phyloP scores from a whole-genome alignment of 2,113 vertebrate species.

The Cromileptes altivelis region DNA sequence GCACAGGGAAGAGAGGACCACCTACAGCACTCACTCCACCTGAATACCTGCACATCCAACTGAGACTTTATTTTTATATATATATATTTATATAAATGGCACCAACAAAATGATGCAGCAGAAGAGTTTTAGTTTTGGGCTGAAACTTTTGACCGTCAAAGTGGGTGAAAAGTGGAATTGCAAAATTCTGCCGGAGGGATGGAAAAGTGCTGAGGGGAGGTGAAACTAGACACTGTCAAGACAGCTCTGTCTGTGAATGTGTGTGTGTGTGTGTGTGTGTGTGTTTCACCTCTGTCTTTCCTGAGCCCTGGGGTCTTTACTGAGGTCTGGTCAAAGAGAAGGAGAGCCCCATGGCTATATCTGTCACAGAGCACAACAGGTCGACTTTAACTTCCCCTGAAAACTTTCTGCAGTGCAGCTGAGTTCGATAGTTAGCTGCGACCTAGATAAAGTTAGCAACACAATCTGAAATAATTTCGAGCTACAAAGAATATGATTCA shows the following conservation, averaged over 20 bases:
- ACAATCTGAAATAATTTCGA: neutral
- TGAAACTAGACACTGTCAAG: conserved; percentile 79
- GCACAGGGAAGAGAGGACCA: conserved; percentile 8
- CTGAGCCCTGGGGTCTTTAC: conserved; percentile 75
- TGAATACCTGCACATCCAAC: conserved; percentile 6
- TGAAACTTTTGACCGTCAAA: conserved; percentile 73
- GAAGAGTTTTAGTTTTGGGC: conserved; percentile 62
- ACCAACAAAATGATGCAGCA: conserved; percentile 56
- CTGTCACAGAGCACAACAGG: conserved; percentile 72
- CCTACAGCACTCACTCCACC: conserved; percentile 23
- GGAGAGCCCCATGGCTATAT: conserved; percentile 76
- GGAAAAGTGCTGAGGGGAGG: conserved; percentile 81
- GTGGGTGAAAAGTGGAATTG: conserved; percentile 72
- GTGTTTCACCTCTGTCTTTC: conserved; percentile 64
- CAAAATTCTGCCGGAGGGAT: conserved; percentile 76
- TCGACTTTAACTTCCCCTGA: conserved; percentile 55
- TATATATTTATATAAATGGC: neutral
- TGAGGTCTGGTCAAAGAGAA: conserved; percentile 67
- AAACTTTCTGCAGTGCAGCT: conserved; percentile 55
- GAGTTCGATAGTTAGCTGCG: conserved; percentile 44
- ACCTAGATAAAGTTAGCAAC: conserved; percentile 36
- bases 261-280: conserved; percentile 43
- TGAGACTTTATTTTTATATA: neutral
- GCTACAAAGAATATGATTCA: neutral
- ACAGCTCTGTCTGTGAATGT: conserved; percentile 52